These are phyloP conservation scores for Pseudorhombus dupliciocellatus DNA, from an alignment of 2,113 vertebrate genomes.

Conservation along the genomic window DNA sequence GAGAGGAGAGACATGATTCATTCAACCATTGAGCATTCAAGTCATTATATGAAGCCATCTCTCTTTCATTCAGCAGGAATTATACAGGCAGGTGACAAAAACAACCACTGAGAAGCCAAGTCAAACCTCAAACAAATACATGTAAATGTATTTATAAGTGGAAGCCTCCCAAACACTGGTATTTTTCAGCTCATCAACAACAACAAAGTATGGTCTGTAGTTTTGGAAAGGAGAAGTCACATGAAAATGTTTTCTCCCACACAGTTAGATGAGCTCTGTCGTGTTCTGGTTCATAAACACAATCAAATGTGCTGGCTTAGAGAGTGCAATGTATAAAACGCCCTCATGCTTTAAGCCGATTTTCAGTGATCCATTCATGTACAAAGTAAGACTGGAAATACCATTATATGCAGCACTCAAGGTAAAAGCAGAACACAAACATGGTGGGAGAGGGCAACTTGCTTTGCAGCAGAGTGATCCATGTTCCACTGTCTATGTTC, in stretches of 20 bases:
- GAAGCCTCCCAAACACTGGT: too few relatives aligned
- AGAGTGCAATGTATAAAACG: neutral
- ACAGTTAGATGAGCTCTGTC: neutral
- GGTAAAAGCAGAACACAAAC: conserved; percentile 6
- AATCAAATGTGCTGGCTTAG: neutral
- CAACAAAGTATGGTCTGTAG: too few relatives aligned
- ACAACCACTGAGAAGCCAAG: neutral
- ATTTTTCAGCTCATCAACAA: too few relatives aligned
- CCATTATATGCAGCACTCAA: conserved; percentile 2
- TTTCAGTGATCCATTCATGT: conserved; percentile 8
- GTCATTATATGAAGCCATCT: too few relatives aligned
- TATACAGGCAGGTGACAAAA: neutral
- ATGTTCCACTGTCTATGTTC: neutral
- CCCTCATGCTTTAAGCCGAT: neutral
- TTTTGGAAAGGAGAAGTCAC: too few relatives aligned
- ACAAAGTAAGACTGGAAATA: neutral
- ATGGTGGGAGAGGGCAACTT: neutral
- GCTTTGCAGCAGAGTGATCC: neutral
- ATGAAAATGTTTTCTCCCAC: neutral
- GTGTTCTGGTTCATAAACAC: neutral
- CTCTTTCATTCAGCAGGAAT: neutral
- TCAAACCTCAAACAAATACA: neutral
- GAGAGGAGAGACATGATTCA: neutral
- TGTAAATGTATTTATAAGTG: too few relatives aligned
- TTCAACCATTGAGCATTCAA: conserved; percentile 22